Evolutionary conservation across 2,797 vertebrate genomes (phyloP).

Genomic region (Odontamblyopus lacepedii): DNA sequence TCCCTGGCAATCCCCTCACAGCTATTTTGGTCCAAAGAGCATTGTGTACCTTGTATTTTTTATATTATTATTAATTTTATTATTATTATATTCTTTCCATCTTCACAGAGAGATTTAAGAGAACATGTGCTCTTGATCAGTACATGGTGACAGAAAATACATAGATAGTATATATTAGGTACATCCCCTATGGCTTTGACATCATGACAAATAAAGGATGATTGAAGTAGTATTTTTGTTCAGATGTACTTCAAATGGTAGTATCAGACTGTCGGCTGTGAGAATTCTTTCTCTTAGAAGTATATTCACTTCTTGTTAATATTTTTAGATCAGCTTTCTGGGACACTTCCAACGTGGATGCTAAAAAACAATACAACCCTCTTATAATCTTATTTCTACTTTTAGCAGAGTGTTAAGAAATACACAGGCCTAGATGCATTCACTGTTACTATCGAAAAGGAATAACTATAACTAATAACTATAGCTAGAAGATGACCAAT

Average conservation of each 20-base stretch:
- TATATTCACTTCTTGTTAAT: conserved; percentile 4
- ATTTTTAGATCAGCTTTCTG: conserved; percentile 12
- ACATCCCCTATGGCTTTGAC: not conserved
- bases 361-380: conserved; percentile 9
- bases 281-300: not conserved
- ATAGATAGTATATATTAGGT: not conserved
- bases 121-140: conserved; percentile 5
- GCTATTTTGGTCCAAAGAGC: conserved; percentile 2
- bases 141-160: not conserved
- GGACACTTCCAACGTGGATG: not conserved
- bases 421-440: not conserved
- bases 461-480: not conserved
- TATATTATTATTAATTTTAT: not conserved
- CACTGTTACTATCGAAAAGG: not conserved
- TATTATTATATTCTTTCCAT: not conserved
- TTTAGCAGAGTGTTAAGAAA: not conserved
- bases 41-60: not conserved
- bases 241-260: not conserved
- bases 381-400: not conserved
- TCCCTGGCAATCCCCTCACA: not conserved
- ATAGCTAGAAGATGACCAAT: not conserved
- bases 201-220: not conserved
- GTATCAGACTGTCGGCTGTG: not conserved
- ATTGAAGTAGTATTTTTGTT: not conserved
- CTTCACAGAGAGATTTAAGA: not conserved